Conservation (phyloP, 2,113 vertebrate species). For the Microtus oregoni region DNA sequence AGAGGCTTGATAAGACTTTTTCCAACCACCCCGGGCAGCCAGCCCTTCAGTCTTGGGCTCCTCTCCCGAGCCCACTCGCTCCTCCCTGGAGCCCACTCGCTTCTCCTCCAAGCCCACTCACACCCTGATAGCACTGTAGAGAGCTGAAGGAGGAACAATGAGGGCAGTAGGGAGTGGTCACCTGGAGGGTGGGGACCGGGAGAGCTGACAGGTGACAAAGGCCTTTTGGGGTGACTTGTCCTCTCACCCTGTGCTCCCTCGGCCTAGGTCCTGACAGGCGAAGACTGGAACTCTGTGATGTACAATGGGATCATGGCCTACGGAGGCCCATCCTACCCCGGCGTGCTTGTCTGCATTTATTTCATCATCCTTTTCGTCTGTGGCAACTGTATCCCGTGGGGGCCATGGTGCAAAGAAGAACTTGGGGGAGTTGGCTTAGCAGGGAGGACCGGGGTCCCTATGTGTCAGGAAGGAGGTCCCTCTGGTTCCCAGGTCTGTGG, state of each 20-base stretch:
- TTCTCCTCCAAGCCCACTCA: neutral
- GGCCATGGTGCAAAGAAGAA: neutral
- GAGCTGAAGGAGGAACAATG: too few relatives aligned
- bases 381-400: constrained; percentile 96
- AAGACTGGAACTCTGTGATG: constrained; percentile 98
- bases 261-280: constrained; percentile 94
- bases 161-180: too few relatives aligned
- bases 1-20: neutral
- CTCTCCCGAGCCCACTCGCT: neutral
- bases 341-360: constrained; percentile 95
- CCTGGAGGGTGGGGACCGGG: rapidly evolving
- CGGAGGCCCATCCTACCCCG: constrained; percentile 93
- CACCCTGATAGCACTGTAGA: too few relatives aligned
- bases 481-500: neutral
- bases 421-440: neutral
- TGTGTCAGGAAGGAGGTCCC: neutral
- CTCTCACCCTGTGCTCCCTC: rapidly evolving
- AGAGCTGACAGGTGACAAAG: rapidly evolving
- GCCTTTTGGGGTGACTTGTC: rapidly evolving
- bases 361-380: constrained; percentile 96
- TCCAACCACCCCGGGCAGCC: neutral
- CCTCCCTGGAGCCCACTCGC: neutral
- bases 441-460: too few relatives aligned
- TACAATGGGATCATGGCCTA: constrained; percentile 97
- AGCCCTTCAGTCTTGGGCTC: neutral